Conservation (phyloP, 2,113 vertebrate species). For the Cathartes aura region DNA sequence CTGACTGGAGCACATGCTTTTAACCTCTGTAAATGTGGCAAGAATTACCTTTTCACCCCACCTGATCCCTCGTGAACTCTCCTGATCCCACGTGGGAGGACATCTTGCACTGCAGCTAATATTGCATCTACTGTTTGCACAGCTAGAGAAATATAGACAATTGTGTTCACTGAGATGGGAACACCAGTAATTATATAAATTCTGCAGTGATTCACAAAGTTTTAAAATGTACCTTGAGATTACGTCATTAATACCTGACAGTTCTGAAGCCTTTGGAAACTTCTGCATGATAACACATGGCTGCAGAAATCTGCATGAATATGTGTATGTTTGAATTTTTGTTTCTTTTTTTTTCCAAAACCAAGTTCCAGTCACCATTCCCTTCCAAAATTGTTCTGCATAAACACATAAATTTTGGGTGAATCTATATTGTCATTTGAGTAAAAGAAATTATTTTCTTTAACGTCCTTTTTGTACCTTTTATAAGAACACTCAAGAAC, state of each 20-base stretch:
- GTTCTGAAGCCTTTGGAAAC: not conserved
- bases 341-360: not conserved
- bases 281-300: not conserved
- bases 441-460: not conserved
- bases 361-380: not conserved
- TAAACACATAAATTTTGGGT: not conserved
- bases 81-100: not conserved
- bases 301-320: not conserved
- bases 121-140: not conserved
- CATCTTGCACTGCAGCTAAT: not conserved
- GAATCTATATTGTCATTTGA: not conserved
- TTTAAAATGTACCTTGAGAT: not conserved
- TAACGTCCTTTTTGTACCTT: not conserved
- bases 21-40: not conserved
- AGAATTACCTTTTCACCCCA: not conserved
- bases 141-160: not conserved
- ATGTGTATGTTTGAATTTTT: not conserved
- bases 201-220: not conserved
- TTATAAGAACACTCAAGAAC: not conserved
- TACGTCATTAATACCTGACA: not conserved
- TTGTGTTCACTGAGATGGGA: not conserved
- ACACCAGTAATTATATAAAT: not conserved
- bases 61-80: not conserved
- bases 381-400: not conserved
- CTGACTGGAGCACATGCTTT: not conserved